Evolutionary conservation across 1,140 invertebrate genomes (phyloP), one percentile per base, ranked within the genome.

Genomic region (Lucilia cuprina): DNA sequence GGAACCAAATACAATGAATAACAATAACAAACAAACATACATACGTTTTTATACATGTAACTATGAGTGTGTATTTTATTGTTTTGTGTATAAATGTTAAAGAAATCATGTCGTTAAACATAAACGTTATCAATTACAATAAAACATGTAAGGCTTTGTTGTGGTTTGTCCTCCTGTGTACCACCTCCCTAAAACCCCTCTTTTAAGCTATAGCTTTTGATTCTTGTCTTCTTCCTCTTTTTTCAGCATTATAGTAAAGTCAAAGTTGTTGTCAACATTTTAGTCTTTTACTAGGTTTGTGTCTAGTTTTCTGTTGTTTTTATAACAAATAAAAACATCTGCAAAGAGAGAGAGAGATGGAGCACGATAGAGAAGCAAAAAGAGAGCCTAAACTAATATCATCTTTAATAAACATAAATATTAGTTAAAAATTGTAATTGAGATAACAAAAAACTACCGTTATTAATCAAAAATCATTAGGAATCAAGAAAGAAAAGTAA

Each of bases 81-180:
- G 14, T 60, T 60, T 60, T 60, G 13, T 60, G 13, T 60, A 60
- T 70, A 70, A 30, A 30, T 30, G 25, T 30, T 30, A 30, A 30
- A 13, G 65, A 70, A 70, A 70, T 70, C 65, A 70, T 70, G 65
- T 70, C 65, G 65, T 70, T 70, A 70, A 70, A 70, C 65, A 70
- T 70, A 70, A 70, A 70, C 65, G 65, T 70, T 70, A 70, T 70
- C 65, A 70, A 70, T 70, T 70, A 70, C 65, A 70, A 70, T 70
- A 70, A 70, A 25, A 70, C 65, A 70, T 70, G 65, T 70, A 70
- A 70, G 65, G 65, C 65, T 70, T 70, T 70, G 65, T 70, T 70
- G 65, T 70, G 65, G 65, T 70, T 70, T 70, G 65, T 70, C 65
- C 10, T 70, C 65, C 10, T 70, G 25, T 30, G 1, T 30, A 1